A percentile compares a stretch with the other conserved stretches of the same genome.
phyloP scores from a whole-genome alignment of 2,113 vertebrate species.

The Nothocercus julius region DNA sequence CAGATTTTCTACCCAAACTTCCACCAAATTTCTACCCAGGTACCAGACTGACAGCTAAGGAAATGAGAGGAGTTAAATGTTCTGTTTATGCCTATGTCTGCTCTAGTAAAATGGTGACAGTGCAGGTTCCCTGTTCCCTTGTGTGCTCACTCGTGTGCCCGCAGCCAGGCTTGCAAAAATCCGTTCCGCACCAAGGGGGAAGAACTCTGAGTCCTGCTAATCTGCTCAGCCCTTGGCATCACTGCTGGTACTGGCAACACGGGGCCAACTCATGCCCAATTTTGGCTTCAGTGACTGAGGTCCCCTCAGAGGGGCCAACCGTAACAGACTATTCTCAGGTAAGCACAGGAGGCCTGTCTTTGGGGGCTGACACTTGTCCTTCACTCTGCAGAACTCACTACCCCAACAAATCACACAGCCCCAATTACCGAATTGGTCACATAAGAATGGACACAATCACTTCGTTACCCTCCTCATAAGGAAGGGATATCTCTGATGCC shows the following conservation, averaged over 20 bases:
- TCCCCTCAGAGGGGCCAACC: not conserved
- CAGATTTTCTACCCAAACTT: not conserved
- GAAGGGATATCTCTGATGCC: not conserved
- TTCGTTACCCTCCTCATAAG: not conserved
- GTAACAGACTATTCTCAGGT: not conserved
- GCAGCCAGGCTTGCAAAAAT: not conserved
- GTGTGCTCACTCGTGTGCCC: not conserved
- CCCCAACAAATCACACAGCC: not conserved
- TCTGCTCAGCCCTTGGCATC: not conserved
- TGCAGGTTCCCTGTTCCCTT: not conserved
- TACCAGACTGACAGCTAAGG: not conserved
- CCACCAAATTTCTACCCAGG: not conserved
- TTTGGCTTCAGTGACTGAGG: not conserved
- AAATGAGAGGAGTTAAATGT: not conserved
- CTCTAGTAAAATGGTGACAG: not conserved
- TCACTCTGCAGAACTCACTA: not conserved
- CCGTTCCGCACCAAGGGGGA: not conserved
- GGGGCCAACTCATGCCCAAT: not conserved
- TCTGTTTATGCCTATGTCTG: not conserved
- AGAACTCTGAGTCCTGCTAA: not conserved
- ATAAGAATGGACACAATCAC: not conserved
- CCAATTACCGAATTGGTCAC: not conserved
- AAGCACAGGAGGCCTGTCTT: too few relatives aligned
- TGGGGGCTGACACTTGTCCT: not conserved
- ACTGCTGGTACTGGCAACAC: not conserved